These are phyloP conservation scores for Gymnogyps californianus DNA, from an alignment of 2,113 vertebrate genomes.

Conservation along the genomic window DNA sequence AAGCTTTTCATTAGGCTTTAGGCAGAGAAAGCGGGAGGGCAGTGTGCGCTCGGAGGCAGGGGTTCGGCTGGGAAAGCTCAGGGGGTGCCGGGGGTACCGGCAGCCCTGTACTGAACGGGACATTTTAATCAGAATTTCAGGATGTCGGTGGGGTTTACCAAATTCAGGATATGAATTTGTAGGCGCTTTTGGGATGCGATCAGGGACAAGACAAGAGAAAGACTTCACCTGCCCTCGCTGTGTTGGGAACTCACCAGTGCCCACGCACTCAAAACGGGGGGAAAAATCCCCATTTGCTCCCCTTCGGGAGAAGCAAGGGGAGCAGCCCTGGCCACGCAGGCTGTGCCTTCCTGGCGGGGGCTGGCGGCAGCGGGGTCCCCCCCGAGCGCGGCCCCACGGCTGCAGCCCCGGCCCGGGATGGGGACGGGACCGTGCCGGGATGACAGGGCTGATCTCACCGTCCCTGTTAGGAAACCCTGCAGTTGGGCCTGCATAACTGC, in stretches of 20 bases:
- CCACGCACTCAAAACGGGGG: accelerated
- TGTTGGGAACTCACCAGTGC: neutral
- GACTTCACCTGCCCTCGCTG: neutral
- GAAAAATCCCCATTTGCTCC: neutral
- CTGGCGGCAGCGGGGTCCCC: neutral
- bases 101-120: neutral
- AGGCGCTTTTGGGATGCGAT: neutral
- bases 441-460: neutral
- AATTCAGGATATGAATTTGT: neutral
- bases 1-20: neutral
- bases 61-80: neutral
- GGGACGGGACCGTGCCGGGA: neutral
- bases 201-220: neutral
- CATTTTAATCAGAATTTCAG: neutral
- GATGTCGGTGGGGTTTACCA: accelerated
- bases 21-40: neutral
- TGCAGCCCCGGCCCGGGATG: neutral
- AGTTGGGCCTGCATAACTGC: neutral
- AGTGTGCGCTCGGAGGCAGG: accelerated
- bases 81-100: neutral
- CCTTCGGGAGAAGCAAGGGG: neutral
- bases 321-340: neutral
- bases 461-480: neutral
- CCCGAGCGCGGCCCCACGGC: neutral
- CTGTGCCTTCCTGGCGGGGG: neutral